Evolutionary conservation across 2,888 invertebrate species (phyloP), one percentile per base, ranked within the genome.

Genomic region (Pterobdella sp.): DNA sequence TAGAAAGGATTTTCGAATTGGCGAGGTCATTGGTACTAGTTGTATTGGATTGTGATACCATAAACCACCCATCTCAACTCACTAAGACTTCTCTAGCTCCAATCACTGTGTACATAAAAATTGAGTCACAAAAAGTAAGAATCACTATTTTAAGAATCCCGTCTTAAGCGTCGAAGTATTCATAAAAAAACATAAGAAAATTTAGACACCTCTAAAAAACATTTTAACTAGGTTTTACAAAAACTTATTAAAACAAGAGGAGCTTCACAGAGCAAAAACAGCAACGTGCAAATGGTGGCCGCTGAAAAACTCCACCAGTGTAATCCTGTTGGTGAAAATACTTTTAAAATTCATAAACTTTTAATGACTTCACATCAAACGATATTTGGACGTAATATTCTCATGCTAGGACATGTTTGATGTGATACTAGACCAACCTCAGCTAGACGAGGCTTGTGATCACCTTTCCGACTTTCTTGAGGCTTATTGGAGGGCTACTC

Each of bases 211-310:
- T n/a, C n/a, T n/a, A n/a, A n/a, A n/a, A n/a, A n/a, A n/a, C n/a
- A n/a, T n/a, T n/a, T n/a, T n/a, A 4, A 22, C 34, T 82, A 92
- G 92, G 94, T 95, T 81, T 88, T 98, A 80, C 97, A 97, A 86
- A 89, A 97, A 84, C 87, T 98, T 85, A 95, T 98, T 83, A 98
- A 98, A 87, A 95, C 96, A 69, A 90, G 98, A 76, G 97, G 98
- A 77, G 99, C 99, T 86, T 94, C 95, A 70, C 98, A 98, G 87
- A 90, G 91, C 79, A 90, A 96, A 83, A 94, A 97, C 86, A 88
- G 97, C 82, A 97, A 94, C 84, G 97, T 99, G 81, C 98, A 99
- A 87, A 91, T 97, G 92, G 97, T 97, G 79, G 97, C 98, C 68
- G 95, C 98, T 67, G 98, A 98, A 86, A 99, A 99, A 86, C 87